Evolutionary conservation across 2,888 invertebrate genomes (phyloP), one percentile per base, ranked within the genome.

Genomic region (Xanthorhoe spadicearia): DNA sequence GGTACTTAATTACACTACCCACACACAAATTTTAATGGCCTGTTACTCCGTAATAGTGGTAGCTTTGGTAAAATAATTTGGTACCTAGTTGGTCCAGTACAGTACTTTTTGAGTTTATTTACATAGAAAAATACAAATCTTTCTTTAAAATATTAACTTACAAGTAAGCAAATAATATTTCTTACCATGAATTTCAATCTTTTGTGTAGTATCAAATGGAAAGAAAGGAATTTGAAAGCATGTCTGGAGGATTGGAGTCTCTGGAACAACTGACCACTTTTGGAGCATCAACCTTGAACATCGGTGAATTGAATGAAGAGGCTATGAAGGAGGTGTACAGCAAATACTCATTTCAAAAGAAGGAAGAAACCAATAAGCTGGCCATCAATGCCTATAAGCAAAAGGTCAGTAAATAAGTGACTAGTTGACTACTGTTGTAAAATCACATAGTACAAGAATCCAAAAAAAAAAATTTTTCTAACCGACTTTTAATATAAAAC

Each of bases 271-370:
- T 92, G 18, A 86, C 92, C 13, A 75, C 80, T 13, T 76, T 73
- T 61, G 86, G 82, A 2, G 69, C 77, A 0, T 86, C 89, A 0
- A 64, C 79, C 8, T 79, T 74, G 13, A 87, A 88, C 61, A 71
- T 88, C 56, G 81, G 76, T 9, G 83, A 86, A 53, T 77, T 93
- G 0, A 84, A 85, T 0, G 88, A 89, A 28, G 89, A 90, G 73
- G 90, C 90, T 13, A 88, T 91, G 89, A 87, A 80, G 0, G 84
- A 87, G 73, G 87, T 91, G 0, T 93, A 93, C 72, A 89, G 74
- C 58, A 93, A 91, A 72, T 93, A 93, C 71, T 86, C 90, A 2
- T 90, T 92, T 57, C 83, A 87, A 73, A 86, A 74, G 70, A 91
- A 86, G 55, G 89, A 89, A 49, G 87, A 89, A 35, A 58, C 10